phyloP scores from a whole-genome alignment of 2,888 invertebrate species.

The Teleogryllus oceanicus region DNA sequence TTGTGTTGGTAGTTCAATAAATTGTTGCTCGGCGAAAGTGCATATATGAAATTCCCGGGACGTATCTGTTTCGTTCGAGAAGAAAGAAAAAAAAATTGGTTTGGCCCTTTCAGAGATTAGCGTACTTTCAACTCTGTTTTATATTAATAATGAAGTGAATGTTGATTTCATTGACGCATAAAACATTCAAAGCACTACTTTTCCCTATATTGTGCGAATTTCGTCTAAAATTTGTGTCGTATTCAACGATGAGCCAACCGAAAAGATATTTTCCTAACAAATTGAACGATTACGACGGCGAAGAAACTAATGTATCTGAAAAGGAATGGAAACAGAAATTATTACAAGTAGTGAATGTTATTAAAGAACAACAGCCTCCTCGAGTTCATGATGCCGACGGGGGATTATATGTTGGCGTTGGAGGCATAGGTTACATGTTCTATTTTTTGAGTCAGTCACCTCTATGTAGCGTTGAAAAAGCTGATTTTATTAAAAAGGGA shows the following conservation, averaged over 20 bases:
- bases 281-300: conserved; percentile 25
- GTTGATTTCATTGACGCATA: too few relatives aligned
- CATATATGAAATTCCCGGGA: too few relatives aligned
- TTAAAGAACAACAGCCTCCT: conserved; percentile 43
- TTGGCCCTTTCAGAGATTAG: too few relatives aligned
- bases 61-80: too few relatives aligned
- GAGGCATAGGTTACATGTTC: conserved; percentile 74
- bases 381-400: conserved; percentile 51
- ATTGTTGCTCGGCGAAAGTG: too few relatives aligned
- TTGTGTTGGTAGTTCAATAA: too few relatives aligned
- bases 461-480: conserved; percentile 49
- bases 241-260: conserved; percentile 26
- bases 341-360: conserved; percentile 23
- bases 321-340: conserved; percentile 28
- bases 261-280: conserved; percentile 33
- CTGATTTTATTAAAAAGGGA: conserved; percentile 56
- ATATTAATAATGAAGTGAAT: too few relatives aligned
- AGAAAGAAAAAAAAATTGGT: too few relatives aligned
- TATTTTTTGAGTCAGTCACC: conserved; percentile 62
- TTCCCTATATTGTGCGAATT: too few relatives aligned
- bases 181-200: too few relatives aligned
- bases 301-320: background rate
- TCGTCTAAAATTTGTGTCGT: too few relatives aligned
- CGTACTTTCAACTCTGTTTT: too few relatives aligned
- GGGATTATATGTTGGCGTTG: conserved; percentile 66